phyloP scores from a whole-genome alignment of 2,888 invertebrate genomes.

The Celastrina argiolus region DNA sequence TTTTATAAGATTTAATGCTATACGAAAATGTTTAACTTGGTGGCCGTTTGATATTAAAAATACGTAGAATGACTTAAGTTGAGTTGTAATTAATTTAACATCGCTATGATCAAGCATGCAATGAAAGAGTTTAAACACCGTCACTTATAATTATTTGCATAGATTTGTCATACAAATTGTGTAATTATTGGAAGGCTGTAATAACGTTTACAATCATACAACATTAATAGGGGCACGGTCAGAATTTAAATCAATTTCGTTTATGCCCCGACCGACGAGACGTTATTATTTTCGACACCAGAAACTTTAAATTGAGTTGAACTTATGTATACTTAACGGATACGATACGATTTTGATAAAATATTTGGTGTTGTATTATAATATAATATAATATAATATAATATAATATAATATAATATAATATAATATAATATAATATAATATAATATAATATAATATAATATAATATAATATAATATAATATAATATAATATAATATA shows the following conservation, averaged over 20 bases:
- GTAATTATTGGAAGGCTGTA: not conserved
- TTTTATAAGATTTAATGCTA: no score
- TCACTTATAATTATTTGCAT: not conserved
- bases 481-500: no score
- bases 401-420: no score
- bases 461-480: no score
- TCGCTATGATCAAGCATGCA: no score
- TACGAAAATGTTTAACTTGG: not conserved
- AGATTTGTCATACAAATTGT: not conserved
- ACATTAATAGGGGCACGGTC: constrained; percentile 33
- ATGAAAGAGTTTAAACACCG: not conserved
- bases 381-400: no score
- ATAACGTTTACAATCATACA: not conserved
- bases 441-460: no score
- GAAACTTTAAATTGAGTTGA: constrained; percentile 36
- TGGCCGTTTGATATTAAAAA: no score
- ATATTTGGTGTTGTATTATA: no score
- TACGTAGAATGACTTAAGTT: no score
- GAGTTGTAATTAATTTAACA: no score
- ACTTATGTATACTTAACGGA: constrained; percentile 27
- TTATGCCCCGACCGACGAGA: constrained; percentile 41
- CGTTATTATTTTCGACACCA: constrained; percentile 43
- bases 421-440: no score
- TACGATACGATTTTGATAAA: constrained; percentile 26
- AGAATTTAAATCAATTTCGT: constrained; percentile 45